A percentile compares a stretch with the other conserved stretches of the same genome.
phyloP scores from a whole-genome alignment of 2,797 vertebrate genomes.

The Halcyon leucocephala region DNA sequence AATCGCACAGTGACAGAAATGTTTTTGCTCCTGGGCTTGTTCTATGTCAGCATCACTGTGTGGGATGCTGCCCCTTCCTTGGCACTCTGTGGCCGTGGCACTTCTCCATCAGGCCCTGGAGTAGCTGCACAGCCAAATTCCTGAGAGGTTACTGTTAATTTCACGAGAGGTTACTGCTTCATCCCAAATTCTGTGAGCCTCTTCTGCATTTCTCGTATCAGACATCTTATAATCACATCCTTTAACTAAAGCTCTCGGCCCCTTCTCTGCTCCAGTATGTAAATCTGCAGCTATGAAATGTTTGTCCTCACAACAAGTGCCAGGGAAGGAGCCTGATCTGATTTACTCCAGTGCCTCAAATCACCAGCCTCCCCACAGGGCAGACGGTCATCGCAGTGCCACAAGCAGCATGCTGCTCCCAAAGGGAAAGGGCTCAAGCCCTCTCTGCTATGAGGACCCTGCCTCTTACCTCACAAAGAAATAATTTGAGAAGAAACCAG shows the following conservation, averaged over 20 bases:
- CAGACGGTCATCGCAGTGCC: not conserved
- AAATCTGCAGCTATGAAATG: not conserved
- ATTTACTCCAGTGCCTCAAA: not conserved
- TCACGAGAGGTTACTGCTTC: not conserved
- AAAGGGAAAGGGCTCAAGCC: not conserved
- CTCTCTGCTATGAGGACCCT: not conserved
- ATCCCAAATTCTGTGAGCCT: not conserved
- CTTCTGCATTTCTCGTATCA: not conserved
- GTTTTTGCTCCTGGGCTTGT: not conserved
- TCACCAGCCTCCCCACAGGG: not conserved
- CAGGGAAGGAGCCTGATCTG: not conserved
- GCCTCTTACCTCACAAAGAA: not conserved
- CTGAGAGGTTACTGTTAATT: not conserved
- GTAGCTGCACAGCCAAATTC: not conserved
- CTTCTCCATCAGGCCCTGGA: not conserved
- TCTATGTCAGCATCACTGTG: not conserved
- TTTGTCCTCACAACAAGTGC: not conserved
- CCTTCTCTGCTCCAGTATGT: not conserved
- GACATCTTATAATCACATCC: not conserved
- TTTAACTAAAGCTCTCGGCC: not conserved
- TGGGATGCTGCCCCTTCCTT: not conserved
- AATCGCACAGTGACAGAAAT: not conserved
- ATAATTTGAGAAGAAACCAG: not conserved
- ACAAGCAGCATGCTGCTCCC: not conserved
- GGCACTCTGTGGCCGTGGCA: rapidly evolving